A percentile compares a stretch with the other conserved stretches of the same genome.
Conservation (phyloP, 2,113 vertebrate genomes). For the Tinamus guttatus region DNA sequence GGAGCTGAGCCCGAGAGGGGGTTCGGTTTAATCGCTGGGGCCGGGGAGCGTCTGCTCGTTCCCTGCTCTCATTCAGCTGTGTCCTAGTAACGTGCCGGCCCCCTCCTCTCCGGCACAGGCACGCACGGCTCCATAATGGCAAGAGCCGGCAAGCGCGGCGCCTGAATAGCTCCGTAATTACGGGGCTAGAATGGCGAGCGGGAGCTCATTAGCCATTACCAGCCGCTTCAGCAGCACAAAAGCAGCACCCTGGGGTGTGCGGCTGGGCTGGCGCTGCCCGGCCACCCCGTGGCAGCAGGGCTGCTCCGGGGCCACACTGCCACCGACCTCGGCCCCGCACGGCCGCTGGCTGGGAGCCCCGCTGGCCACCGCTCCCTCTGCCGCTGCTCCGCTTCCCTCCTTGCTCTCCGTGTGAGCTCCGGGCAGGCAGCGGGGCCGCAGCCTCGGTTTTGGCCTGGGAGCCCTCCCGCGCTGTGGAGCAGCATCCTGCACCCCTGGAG, state of each 20-base stretch:
- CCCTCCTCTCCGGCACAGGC: conserved; percentile 17
- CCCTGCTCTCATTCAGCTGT: conserved; percentile 35
- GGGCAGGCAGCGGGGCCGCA: no score
- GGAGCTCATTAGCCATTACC: conserved; percentile 72
- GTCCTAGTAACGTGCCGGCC: conserved; percentile 58
- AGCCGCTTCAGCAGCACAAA: conserved; percentile 52
- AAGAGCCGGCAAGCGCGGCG: conserved; percentile 40
- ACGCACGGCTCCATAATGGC: conserved; percentile 61
- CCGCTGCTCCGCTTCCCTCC: no score
- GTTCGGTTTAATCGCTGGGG: conserved; percentile 56
- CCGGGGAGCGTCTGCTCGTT: conserved; percentile 57
- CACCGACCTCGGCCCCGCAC: neutral
- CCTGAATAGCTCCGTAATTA: conserved; percentile 68
- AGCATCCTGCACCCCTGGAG: no score
- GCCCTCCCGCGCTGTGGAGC: no score
- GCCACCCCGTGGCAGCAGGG: neutral
- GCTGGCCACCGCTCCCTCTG: no score
- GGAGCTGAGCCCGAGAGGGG: neutral
- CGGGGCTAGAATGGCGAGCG: conserved; percentile 44
- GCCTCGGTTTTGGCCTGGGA: no score
- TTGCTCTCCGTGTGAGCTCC: no score
- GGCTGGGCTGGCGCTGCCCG: neutral
- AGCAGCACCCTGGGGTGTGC: conserved; percentile 38
- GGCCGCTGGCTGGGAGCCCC: no score
- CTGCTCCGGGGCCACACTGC: neutral